Evolutionary conservation across 2,888 invertebrate species (phyloP), one percentile per base, ranked within the genome.

Genomic region (Drosophila colorata): DNA sequence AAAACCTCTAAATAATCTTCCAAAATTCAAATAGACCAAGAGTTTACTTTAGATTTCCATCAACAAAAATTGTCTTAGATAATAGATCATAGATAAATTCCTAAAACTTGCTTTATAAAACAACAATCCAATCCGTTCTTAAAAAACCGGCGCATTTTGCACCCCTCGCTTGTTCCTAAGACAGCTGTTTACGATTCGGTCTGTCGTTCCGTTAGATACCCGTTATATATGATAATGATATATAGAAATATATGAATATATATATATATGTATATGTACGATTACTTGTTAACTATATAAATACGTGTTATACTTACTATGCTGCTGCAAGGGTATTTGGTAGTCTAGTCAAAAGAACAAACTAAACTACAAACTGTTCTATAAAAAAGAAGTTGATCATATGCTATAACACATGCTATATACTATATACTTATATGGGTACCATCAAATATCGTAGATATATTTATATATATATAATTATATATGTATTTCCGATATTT

Each of bases 151-250:
- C 25, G 25, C 28, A 28, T 28, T 28, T 28, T 9, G 28, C 28
- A 28, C 28, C 49, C 57, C 41, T 47, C 37, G 68, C 72, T 73
- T 73, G 73, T 73, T 73, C 73, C 73, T 73, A 74, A 9, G 49
- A 13, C 61, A 53, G 33, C 46, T 52, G 40, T 48, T 53, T 48
- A 35, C 8, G 44, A 16, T 49, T 48, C 18, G 37, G 46, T 56
- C 69, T 57, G 61, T 72, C 44, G 52, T 49, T 69, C 56, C 57
- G 63, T 69, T 69, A 57, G 38, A n/a, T 43, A 52, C 41, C 48
- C 41, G 37, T 14, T 33, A 57, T 33, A 41, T 49, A 47, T 28
- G 3, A 28, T 28, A 9, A 9, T 28, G 28, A 28, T 8, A 28
- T 28, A 25, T 13, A 46, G n/a, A 44, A 13, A 25, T n/a, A 40